Evolutionary conservation across 2,888 invertebrate genomes (phyloP).

Genomic region (Pollenia griseotomentosa): DNA sequence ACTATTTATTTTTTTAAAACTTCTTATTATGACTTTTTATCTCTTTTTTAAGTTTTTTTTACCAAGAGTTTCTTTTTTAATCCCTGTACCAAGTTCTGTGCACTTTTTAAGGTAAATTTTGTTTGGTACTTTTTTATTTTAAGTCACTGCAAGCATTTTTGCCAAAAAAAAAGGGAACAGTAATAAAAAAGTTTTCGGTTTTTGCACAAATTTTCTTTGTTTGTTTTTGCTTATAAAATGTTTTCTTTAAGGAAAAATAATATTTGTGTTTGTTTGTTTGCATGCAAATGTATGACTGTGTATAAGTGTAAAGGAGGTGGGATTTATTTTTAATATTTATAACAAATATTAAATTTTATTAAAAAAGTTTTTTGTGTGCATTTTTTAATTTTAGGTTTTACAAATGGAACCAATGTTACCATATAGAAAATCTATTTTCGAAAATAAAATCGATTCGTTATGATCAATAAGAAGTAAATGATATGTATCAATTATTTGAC

Average conservation of each 20-base stretch:
- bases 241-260: conserved; percentile 23
- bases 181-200: conserved; percentile 29
- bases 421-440: too few species aligned
- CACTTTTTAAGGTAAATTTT: not conserved
- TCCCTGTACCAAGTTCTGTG: not conserved
- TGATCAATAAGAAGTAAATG: too few species aligned
- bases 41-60: not conserved
- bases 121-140: not conserved
- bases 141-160: not conserved
- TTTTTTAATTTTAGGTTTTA: conserved; percentile 36
- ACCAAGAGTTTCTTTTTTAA: not conserved
- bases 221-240: conserved; percentile 16
- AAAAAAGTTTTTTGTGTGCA: conserved; percentile 34
- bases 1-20: not conserved
- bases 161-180: not conserved
- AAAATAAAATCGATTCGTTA: too few species aligned
- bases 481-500: too few species aligned
- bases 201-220: not conserved
- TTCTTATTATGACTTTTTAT: not conserved
- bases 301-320: conserved; percentile 6
- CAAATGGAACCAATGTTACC: not conserved
- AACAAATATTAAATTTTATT: conserved; percentile 63
- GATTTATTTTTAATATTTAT: conserved; percentile 48
- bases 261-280: conserved; percentile 10
- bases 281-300: not conserved